Percentiles rank a stretch among this genome's conserved stretches.
These are phyloP conservation scores for Cyprinodon brontotheroides DNA, from an alignment of 2,113 vertebrate species.

Conservation along the genomic window DNA sequence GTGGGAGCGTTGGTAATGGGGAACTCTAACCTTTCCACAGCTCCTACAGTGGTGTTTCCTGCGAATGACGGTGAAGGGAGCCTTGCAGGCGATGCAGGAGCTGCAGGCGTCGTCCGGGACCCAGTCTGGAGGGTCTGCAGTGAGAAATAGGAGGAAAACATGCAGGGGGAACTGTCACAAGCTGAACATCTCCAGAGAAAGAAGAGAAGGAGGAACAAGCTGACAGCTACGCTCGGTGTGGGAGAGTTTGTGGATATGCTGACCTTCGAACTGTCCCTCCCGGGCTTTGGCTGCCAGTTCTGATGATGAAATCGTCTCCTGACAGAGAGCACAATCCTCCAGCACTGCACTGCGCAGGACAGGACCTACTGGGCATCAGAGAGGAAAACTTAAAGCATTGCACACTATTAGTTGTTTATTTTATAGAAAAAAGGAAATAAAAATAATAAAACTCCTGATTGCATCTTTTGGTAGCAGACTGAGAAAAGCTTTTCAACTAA, in stretches of 20 bases:
- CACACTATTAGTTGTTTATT: too few relatives aligned
- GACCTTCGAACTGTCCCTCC: constrained; percentile 95
- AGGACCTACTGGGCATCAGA: constrained; percentile 78
- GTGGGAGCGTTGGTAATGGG: too few relatives aligned
- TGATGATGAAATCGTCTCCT: constrained; percentile 91
- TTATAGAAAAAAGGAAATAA: too few relatives aligned
- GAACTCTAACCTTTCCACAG: constrained; percentile 90
- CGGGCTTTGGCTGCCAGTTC: constrained; percentile 91
- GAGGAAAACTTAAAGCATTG: constrained; percentile 14
- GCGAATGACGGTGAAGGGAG: constrained; percentile 97
- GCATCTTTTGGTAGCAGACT: too few relatives aligned
- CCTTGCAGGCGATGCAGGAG: constrained; percentile 93
- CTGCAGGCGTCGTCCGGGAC: constrained; percentile 95
- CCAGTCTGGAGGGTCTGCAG: constrained; percentile 95
- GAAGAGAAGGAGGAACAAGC: background rate
- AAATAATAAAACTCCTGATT: too few relatives aligned
- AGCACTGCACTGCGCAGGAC: constrained; percentile 85
- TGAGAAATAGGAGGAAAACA: constrained; percentile 47
- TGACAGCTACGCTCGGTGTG: constrained; percentile 19
- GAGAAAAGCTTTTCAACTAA: too few relatives aligned
- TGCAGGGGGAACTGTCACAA: constrained; percentile 16
- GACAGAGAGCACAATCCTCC: constrained; percentile 95
- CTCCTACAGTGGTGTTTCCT: constrained; percentile 98
- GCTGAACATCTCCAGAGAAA: constrained; percentile 5
- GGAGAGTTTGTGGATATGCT: constrained; percentile 27